A percentile compares a stretch with the other conserved stretches of the same genome.
Conservation (phyloP, 2,113 vertebrate species). For the Malurus alboscapulatus region DNA sequence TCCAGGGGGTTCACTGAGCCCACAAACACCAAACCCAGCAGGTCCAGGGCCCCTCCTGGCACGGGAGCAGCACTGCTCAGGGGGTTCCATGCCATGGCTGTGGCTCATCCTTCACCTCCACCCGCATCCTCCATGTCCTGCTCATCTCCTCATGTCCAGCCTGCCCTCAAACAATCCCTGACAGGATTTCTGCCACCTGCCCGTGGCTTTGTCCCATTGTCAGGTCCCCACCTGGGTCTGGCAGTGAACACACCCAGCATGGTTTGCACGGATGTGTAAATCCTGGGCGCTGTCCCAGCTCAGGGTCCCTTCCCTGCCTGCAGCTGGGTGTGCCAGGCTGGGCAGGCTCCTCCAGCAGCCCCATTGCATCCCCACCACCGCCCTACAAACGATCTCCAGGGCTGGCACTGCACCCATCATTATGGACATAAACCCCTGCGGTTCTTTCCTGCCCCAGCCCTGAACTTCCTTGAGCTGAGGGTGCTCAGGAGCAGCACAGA, state of each 20-base stretch:
- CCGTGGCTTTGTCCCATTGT: neutral
- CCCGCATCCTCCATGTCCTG: fast-evolving
- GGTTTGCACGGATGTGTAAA: fast-evolving
- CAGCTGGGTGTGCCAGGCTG: neutral
- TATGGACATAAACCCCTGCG: neutral
- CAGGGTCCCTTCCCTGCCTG: neutral
- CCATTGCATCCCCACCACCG: neutral
- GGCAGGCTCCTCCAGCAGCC: neutral
- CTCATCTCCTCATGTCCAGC: neutral
- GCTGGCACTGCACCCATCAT: neutral
- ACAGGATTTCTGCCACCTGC: neutral
- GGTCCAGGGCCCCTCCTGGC: neutral
- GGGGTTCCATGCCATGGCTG: fast-evolving
- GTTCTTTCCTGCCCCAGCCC: neutral
- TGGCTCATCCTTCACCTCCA: neutral
- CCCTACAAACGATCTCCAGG: neutral
- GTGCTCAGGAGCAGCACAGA: neutral
- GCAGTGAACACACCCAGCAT: fast-evolving
- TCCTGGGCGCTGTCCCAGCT: neutral
- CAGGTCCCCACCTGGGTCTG: fast-evolving
- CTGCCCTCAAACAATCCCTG: fast-evolving
- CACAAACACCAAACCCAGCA: neutral
- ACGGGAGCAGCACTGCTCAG: neutral
- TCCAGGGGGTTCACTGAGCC: fast-evolving
- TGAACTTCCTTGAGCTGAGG: neutral